These are phyloP conservation scores for Zaprionus obscuricornis DNA, from an alignment of 2,888 invertebrate species.

Conservation along the genomic window DNA sequence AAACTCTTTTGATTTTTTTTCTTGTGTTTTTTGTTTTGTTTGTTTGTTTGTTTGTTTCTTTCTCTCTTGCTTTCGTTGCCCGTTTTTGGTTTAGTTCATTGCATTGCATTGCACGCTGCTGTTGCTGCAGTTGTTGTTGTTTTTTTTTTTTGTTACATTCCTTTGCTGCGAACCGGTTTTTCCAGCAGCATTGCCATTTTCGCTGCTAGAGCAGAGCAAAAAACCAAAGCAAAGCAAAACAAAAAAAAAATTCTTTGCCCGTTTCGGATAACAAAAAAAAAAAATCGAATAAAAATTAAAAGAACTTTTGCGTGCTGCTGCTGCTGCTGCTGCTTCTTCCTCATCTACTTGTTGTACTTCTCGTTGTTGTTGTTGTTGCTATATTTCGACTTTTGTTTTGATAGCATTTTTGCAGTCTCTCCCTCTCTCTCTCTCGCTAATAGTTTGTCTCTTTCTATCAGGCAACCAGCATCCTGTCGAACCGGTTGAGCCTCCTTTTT, in stretches of 20 bases:
- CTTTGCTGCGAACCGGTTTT: constrained; percentile 68
- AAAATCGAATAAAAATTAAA: constrained; percentile 9
- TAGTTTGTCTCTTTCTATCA: not conserved
- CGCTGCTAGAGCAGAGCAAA: constrained; percentile 45
- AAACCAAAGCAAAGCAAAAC: too few relatives aligned
- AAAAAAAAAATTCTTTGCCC: too few relatives aligned
- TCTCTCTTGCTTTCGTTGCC: constrained; percentile 19
- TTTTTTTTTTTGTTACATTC: constrained; percentile 61
- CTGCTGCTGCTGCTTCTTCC: not conserved
- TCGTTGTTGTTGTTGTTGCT: constrained; percentile 28
- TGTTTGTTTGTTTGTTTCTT: constrained; percentile 20
- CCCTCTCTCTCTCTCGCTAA: not conserved
- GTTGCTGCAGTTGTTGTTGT: constrained; percentile 27
- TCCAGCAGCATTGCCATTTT: constrained; percentile 59
- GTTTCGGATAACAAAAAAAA: constrained; percentile 47
- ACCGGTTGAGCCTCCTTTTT: constrained; percentile 50
- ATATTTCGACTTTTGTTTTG: constrained; percentile 61
- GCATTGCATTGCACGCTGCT: constrained; percentile 45
- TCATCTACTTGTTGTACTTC: not conserved
- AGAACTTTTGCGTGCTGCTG: constrained; percentile 3
- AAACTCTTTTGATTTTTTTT: too few relatives aligned
- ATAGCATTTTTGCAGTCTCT: constrained; percentile 42
- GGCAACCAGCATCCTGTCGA: constrained; percentile 63
- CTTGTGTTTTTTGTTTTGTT: constrained; percentile 46
- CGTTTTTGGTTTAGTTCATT: constrained; percentile 45